These are phyloP conservation scores for Sarcophilus harrisii DNA, from an alignment of 2,797 vertebrate genomes.

Conservation along the genomic window DNA sequence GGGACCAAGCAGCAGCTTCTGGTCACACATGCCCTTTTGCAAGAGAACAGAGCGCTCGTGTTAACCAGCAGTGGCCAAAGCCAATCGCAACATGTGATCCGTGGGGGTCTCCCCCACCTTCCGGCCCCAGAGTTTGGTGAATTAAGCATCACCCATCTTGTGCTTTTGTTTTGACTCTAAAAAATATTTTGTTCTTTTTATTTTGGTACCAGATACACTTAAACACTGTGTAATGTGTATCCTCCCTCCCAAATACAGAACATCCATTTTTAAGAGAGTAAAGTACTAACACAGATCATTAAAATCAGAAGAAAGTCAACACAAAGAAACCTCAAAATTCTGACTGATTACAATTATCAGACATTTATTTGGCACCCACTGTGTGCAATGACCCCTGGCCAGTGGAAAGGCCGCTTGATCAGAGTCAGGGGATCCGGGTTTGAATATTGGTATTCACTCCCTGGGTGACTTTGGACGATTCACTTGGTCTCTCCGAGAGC, in stretches of 20 bases:
- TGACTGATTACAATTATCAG: not conserved
- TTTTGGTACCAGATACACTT: no score
- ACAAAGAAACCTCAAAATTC: not conserved
- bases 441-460: not conserved
- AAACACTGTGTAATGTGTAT: no score
- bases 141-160: no score
- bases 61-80: not conserved
- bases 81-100: not conserved
- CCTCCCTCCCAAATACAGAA: no score
- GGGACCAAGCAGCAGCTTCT: not conserved
- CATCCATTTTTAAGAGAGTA: no score
- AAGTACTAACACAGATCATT: no score
- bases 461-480: not conserved
- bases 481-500: not conserved
- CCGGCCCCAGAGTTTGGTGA: not conserved
- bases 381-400: not conserved
- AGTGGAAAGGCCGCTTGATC: no score
- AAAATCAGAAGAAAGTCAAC: not conserved
- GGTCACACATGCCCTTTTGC: not conserved
- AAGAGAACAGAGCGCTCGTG: not conserved
- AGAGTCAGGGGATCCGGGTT: no score
- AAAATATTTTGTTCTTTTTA: no score
- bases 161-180: no score
- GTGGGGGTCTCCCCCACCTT: not conserved
- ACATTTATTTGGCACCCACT: not conserved